Base-by-base conservation (phyloP, 2,797 vertebrate species). In the Luscinia luscinia region DNA sequence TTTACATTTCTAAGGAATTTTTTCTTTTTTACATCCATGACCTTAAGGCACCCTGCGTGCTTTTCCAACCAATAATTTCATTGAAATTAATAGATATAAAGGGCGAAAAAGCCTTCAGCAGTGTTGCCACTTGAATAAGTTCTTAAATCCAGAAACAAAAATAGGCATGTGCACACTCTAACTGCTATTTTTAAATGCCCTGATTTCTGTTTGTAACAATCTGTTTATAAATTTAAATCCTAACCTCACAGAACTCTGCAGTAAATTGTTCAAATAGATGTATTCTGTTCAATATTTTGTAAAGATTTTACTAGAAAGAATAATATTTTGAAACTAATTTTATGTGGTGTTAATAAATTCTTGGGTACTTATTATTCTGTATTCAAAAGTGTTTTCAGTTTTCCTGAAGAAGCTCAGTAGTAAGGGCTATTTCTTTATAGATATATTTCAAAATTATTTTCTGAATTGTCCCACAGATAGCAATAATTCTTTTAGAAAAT, bases 161-260 rank as follows among this genome's bases (percentile, higher is more conserved):
- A 57, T 38, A 87, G 28, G 2, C 18, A 70, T 59, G 19, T 75
- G 9, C 8, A 45, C 58, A 66, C 10, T 78, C 32, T 49, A 49
- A 26, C 48, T 68, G 18, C 58, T 96, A 77, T 66, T 82, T 96
- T 92, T 61, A 84, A 90, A 79, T 72, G 74, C 20, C 64, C 73
- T 78, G 19, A 72, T 84, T 78, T 66, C 59, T 78, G n/a, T 80
- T 79, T 74, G 24, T 12, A 92, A 17, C 32, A 83, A 49, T 70
- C 9, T 70, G 22, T 74, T 87, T 90, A 54, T 48, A 36, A 59
- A 12, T 59, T 86, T 45, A 78, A 84, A 81, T 1, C 2, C 2
- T 57, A 64, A 45, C 17, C 16, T 77, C 22, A 49, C 4, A 32
- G 2, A 48, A 87, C 11, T 43, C 6, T 59, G 66, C 27, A 84